Base-by-base conservation (phyloP, 2,797 vertebrate species). In the Neoniphon sammara region DNA sequence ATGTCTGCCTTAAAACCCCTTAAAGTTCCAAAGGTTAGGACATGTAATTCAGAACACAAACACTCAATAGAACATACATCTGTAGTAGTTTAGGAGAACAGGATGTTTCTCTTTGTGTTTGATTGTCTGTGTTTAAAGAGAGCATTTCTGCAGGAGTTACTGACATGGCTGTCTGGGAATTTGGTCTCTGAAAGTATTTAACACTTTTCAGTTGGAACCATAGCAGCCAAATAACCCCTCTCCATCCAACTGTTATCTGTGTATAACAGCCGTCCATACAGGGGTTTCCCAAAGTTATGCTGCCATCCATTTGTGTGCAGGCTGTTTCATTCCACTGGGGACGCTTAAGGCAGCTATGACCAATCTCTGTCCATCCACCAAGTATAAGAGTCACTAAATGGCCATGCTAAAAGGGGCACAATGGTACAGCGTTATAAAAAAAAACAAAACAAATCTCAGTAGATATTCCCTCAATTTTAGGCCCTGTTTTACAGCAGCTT, bases 1-100 rank as follows among this genome's bases (percentile, higher is more conserved):
- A 60, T 78, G 47, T 76, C 83, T 85, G 89, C 92, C 90, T 90
- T 91, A 89, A 81, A 81, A 82, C 65, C 81, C 46, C 78, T 81
- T 63, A 82, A 80, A 75, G 31, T 85, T 83, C 71, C 85, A 75
- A 78, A 88, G 63, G 42, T 88, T 66, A 75, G 62, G 67, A 66
- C 25, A 62, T 21, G 63, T 63, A 66, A 75, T 69, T 75, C 17
- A 71, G 23, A 83, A 62, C 46, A 64, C 42, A 58, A 18, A 73
- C 65, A 50, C 58, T 69, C 27, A 31, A 31, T 60, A 18, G 73
- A 67, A 70, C 36, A 78, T 36, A 47, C 60, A 46, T 71, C 31
- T 81, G 27, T 80, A 64, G 70, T 69, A 52, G 61, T 57, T 30
- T 56, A 47, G 15, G 6, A 47, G 20, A n/a, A 12, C 39, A 66